Percentiles rank a stretch among this genome's conserved stretches.
These are phyloP conservation scores for Premnoplex brunnescens DNA, from an alignment of 2,797 vertebrate species.

Conservation along the genomic window DNA sequence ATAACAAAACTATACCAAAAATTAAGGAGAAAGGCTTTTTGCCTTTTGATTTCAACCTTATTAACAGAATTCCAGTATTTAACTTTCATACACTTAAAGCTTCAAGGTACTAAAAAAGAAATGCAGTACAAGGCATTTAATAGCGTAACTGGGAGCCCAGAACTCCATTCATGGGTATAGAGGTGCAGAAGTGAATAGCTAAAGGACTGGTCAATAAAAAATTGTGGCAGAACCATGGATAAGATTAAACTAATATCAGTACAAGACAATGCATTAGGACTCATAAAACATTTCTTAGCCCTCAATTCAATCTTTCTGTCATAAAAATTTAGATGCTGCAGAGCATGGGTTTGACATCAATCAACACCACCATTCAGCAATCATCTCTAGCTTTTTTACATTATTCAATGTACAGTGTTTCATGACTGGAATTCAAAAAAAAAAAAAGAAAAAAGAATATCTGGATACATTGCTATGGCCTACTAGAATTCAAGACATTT, in stretches of 20 bases:
- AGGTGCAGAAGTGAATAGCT: not conserved
- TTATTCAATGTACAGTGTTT: not conserved
- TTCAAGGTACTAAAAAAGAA: not conserved
- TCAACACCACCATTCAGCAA: not conserved
- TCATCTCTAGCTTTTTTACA: not conserved
- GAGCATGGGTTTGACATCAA: not conserved
- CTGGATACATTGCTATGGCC: not conserved
- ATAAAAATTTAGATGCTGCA: not conserved
- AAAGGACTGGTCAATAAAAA: not conserved
- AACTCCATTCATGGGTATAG: not conserved
- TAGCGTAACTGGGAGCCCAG: not conserved
- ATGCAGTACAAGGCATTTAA: not conserved
- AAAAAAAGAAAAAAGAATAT: not conserved
- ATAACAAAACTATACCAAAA: not conserved
- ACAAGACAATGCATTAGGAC: accelerated
- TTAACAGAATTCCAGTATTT: not conserved
- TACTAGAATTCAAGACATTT: not conserved
- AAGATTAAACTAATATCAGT: not conserved
- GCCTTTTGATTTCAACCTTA: not conserved
- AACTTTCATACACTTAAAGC: not conserved
- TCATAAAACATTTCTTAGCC: not conserved
- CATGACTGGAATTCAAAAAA: not conserved
- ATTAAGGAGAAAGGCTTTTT: not conserved
- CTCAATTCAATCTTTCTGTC: not conserved
- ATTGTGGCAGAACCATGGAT: accelerated